Evolutionary conservation across 1,140 invertebrate genomes (phyloP).

Genomic region (Tribolium madens): DNA sequence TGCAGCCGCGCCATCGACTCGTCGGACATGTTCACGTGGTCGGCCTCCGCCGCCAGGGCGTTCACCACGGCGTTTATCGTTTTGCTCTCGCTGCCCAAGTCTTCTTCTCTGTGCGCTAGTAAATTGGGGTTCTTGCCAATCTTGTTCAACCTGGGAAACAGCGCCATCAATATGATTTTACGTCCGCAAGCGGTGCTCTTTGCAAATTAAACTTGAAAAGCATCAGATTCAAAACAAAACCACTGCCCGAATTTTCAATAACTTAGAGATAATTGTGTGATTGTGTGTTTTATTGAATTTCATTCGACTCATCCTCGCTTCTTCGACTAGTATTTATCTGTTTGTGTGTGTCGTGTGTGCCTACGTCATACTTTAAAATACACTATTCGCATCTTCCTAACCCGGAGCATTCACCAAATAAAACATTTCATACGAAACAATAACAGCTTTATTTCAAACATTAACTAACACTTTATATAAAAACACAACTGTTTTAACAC

Average conservation of each 20-base stretch:
- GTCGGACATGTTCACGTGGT: slow-evolving; percentile 82
- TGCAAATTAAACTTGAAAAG: slow-evolving; percentile 33
- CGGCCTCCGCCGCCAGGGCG: slow-evolving; percentile 88
- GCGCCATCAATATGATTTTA: background rate
- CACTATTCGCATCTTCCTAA: too few relatives aligned
- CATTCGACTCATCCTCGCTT: slow-evolving; percentile 54
- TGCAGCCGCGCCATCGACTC: slow-evolving; percentile 73
- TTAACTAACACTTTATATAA: background rate
- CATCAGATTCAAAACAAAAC: slow-evolving; percentile 19
- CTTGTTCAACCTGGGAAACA: slow-evolving; percentile 86
- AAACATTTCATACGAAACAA: background rate
- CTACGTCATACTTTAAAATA: slow-evolving; percentile 45
- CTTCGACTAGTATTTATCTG: slow-evolving; percentile 51
- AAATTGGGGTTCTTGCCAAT: slow-evolving; percentile 98
- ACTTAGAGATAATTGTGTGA: background rate
- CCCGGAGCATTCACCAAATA: slow-evolving; percentile 36
- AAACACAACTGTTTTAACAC: background rate
- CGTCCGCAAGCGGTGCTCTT: background rate
- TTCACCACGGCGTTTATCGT: slow-evolving; percentile 92
- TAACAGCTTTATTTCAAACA: background rate
- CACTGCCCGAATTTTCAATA: background rate
- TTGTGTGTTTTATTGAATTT: slow-evolving; percentile 58
- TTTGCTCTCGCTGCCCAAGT: slow-evolving; percentile 88
- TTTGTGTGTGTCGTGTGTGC: slow-evolving; percentile 47
- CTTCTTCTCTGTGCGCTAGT: slow-evolving; percentile 91